A percentile compares a stretch with the other conserved stretches of the same genome.
phyloP scores from a whole-genome alignment of 2,113 vertebrate genomes.

The Pedionomus torquatus region DNA sequence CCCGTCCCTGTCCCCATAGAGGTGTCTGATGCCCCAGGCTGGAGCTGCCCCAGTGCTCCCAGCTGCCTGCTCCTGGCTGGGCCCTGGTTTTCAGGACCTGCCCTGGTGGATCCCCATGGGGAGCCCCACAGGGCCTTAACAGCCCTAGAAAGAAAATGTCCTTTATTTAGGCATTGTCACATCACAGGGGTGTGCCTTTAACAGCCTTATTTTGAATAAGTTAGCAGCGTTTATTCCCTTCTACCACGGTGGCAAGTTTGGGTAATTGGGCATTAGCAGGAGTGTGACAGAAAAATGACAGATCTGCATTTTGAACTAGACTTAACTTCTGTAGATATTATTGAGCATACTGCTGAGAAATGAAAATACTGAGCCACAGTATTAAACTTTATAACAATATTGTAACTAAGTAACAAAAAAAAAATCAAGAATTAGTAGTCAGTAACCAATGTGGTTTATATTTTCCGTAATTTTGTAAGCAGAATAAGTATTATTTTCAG shows the following conservation, averaged over 20 bases:
- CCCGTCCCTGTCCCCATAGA: background rate
- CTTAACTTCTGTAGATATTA: background rate
- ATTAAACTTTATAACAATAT: background rate
- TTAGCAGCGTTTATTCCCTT: background rate
- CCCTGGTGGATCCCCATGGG: accelerated
- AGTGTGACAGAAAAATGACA: background rate
- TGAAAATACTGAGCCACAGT: background rate
- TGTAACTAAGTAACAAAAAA: background rate
- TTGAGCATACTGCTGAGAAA: background rate
- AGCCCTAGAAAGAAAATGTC: background rate
- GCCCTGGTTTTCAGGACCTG: background rate
- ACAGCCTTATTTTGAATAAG: background rate
- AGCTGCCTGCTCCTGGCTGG: background rate
- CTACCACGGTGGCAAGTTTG: background rate
- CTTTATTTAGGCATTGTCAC: accelerated
- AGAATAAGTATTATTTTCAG: background rate
- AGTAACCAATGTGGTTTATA: background rate
- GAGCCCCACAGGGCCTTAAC: background rate
- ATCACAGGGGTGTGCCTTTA: background rate
- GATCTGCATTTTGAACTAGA: background rate
- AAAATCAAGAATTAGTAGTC: background rate
- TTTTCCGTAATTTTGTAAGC: background rate
- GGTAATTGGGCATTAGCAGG: background rate
- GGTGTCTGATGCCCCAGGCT: accelerated
- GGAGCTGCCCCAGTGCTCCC: accelerated